These are phyloP conservation scores for Carabus problematicus DNA, from an alignment of 2,888 invertebrate genomes.

Conservation along the genomic window DNA sequence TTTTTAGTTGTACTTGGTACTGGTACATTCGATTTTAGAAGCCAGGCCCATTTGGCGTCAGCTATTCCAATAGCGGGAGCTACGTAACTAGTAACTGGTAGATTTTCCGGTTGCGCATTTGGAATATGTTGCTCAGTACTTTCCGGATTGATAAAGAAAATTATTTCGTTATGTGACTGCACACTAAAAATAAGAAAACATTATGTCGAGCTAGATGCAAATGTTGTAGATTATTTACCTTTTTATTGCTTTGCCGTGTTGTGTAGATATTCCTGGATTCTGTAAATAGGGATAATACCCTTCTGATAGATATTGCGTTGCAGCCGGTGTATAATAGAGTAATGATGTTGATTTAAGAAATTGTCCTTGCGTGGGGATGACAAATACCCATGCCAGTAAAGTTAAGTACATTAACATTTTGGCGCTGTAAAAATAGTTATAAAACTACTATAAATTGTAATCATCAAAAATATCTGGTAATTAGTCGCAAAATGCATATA, in stretches of 20 bases:
- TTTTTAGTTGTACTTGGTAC: constrained; percentile 31
- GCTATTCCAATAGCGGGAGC: constrained; percentile 34
- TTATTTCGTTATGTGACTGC: constrained; percentile 34
- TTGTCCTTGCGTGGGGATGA: constrained; percentile 20
- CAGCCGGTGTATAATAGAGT: constrained; percentile 24
- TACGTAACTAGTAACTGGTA: constrained; percentile 26
- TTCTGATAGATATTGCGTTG: constrained; percentile 26
- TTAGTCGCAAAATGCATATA: too few relatives aligned
- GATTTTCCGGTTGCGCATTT: constrained; percentile 23
- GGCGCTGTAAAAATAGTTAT: constrained; percentile 8
- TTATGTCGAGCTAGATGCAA: not conserved
- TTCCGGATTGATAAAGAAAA: constrained; percentile 27
- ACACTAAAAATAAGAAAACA: constrained; percentile 28
- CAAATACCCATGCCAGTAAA: constrained; percentile 10
- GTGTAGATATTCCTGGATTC: constrained; percentile 21
- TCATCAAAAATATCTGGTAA: too few relatives aligned
- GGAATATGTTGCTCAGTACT: constrained; percentile 16
- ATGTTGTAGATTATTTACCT: constrained; percentile 9
- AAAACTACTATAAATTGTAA: too few relatives aligned
- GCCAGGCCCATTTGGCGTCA: constrained; percentile 33
- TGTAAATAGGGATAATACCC: constrained; percentile 24
- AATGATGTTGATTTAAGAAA: constrained; percentile 12
- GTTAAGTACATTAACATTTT: constrained; percentile 31
- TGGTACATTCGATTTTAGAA: constrained; percentile 35
- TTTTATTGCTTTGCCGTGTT: constrained; percentile 34